Evolutionary conservation across 2,113 vertebrate species (phyloP).

Genomic region (Gasterosteus nipponicus): DNA sequence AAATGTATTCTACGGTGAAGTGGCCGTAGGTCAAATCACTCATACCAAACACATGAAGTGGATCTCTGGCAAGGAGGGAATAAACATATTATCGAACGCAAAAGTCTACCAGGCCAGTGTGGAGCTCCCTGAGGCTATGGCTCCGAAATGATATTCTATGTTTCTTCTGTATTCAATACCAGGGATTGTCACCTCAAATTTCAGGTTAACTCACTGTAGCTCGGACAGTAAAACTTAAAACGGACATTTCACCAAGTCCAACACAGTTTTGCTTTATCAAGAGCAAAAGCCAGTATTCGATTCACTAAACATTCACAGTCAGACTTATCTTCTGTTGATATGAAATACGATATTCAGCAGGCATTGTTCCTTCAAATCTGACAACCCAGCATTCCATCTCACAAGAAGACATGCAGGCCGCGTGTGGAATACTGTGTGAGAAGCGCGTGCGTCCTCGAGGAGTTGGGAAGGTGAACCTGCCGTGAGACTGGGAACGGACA

Average conservation of each 20-base stretch:
- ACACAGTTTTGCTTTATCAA: background rate
- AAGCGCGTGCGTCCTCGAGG: slow-evolving; percentile 56
- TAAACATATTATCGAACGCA: slow-evolving; percentile 64
- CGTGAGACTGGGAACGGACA: slow-evolving; percentile 23
- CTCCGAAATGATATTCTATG: slow-evolving; percentile 36
- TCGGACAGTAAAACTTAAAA: slow-evolving; percentile 1
- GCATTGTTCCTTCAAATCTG: slow-evolving; percentile 18
- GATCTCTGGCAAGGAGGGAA: slow-evolving; percentile 55
- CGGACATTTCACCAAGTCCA: slow-evolving; percentile 7
- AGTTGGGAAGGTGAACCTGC: slow-evolving; percentile 49
- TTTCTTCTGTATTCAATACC: slow-evolving; percentile 37
- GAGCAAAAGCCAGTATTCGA: background rate
- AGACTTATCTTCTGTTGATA: background rate
- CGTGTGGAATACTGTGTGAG: slow-evolving; percentile 25
- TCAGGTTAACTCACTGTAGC: slow-evolving; percentile 1
- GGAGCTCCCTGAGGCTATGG: slow-evolving; percentile 35
- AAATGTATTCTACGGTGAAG: no score
- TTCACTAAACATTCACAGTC: background rate
- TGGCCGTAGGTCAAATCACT: no score
- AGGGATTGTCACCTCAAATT: slow-evolving; percentile 22
- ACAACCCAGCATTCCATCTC: slow-evolving; percentile 43
- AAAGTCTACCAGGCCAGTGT: slow-evolving; percentile 31
- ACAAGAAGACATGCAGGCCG: slow-evolving; percentile 46
- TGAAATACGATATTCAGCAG: slow-evolving; percentile 16
- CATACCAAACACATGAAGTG: slow-evolving; percentile 20